A percentile compares a stretch with the other conserved stretches of the same genome.
Conservation (phyloP, 2,888 invertebrate species). For the Noctua pronuba region DNA sequence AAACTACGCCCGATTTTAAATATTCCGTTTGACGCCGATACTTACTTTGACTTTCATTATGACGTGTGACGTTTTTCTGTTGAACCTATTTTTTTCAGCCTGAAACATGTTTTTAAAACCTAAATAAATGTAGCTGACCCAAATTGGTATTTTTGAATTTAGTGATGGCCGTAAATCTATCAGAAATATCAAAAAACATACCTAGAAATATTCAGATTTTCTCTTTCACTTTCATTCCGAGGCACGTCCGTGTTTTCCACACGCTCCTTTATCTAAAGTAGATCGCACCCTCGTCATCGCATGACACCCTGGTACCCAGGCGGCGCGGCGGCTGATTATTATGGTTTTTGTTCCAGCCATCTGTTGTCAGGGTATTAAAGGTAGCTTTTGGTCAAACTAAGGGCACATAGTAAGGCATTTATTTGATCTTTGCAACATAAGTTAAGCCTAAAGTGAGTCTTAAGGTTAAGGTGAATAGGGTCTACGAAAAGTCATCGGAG, state of each 20-base stretch:
- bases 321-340: slow-evolving; percentile 18
- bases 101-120: not conserved
- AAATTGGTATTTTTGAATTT: not conserved
- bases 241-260: slow-evolving; percentile 50
- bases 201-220: slow-evolving; percentile 20
- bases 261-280: slow-evolving; percentile 57
- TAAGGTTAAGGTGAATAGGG: not conserved
- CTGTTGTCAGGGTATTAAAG: slow-evolving; percentile 4
- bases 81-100: not conserved
- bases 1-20: slow-evolving; percentile 22
- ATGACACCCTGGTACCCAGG: slow-evolving; percentile 32
- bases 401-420: not conserved
- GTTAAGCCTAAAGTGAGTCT: not conserved
- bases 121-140: not conserved
- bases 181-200: slow-evolving; percentile 22
- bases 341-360: slow-evolving; percentile 30
- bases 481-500: not conserved
- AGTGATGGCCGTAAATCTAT: not conserved
- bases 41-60: slow-evolving; percentile 15
- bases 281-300: slow-evolving; percentile 62
- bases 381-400: not conserved
- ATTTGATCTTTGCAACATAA: not conserved
- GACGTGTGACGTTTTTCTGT: slow-evolving; percentile 8
- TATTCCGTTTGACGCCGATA: slow-evolving; percentile 41
- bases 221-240: slow-evolving; percentile 18